Evolutionary conservation across 2,797 vertebrate genomes (phyloP), one percentile per base, ranked within the genome.

Genomic region (Hylomyscus alleni): DNA sequence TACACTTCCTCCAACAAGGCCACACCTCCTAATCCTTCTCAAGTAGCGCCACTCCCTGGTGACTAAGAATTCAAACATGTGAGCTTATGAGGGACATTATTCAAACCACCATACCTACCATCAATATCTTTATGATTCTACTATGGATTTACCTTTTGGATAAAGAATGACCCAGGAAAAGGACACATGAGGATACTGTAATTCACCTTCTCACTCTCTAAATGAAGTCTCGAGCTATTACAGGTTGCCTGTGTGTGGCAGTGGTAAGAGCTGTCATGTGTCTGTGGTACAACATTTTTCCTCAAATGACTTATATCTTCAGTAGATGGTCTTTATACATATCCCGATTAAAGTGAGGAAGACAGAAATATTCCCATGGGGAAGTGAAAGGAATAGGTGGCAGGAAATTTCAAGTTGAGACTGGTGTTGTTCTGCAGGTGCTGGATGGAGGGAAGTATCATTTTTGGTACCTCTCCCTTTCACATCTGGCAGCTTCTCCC

Each of bases 391-490:
- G 67, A 76, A 1, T 15, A 54, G 31, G 22, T 60, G 56, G 31
- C 22, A 60, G 91, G 76, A 73, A 82, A 24, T 77, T 47, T 6
- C 10, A 80, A 34, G 1, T 3, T 73, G 67, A 50, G 29, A 9
- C 12, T 44, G 52, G 24, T 24, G 1, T 37, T 6, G 3, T 62
- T 9, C 1, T 17, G n/a, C 31, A n/a, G 17, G 2, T 17, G 3
- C 40, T 1, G 5, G 19, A 20, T 24, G 8, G 13, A 22, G 20
- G 13, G 22, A 62, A 40, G n/a, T 9, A 58, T 11, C 26, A 0
- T 10, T 89, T 69, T 44, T 2, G 0, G 26, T 24, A 31, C 44
- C 69, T 69, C 56, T 31, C 1, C 37, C 56, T 50, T 11, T 50
- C 31, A 12, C 8, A 3, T 29, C 7, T 2, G 24, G 47, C 15